Conservation (phyloP, 2,888 invertebrate species). For the Brachylomia viminalis region DNA sequence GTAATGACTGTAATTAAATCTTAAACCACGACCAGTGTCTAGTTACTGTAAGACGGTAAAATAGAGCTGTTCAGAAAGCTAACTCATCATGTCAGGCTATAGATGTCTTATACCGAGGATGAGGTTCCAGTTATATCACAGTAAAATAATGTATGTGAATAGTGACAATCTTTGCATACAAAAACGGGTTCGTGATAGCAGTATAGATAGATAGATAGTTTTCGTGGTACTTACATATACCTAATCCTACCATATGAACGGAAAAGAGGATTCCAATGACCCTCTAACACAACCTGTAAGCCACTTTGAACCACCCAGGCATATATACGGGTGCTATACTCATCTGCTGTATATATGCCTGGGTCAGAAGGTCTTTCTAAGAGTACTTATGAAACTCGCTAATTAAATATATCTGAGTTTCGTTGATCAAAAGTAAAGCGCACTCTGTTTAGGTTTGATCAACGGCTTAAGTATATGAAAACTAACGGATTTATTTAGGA, state of each 20-base stretch:
- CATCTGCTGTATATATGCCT: no score
- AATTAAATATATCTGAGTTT: background rate
- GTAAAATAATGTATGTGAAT: background rate
- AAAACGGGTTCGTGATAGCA: background rate
- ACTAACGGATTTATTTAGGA: background rate
- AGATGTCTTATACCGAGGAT: background rate
- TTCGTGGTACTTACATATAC: no score
- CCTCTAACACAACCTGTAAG: no score
- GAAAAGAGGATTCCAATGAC: background rate
- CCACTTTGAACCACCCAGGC: background rate
- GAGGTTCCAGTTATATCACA: background rate
- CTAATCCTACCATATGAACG: background rate
- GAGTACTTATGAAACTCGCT: no score
- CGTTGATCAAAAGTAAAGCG: background rate
- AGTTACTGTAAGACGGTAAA: slow-evolving; percentile 28
- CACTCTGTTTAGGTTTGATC: background rate
- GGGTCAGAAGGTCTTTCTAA: no score
- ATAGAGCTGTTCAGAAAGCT: slow-evolving; percentile 24
- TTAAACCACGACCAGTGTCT: slow-evolving; percentile 58
- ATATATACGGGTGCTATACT: background rate
- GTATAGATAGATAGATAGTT: background rate
- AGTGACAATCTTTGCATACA: background rate
- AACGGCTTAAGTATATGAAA: background rate
- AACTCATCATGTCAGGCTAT: slow-evolving; percentile 5
- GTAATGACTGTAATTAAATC: slow-evolving; percentile 65